These are phyloP conservation scores for Drosophila paranaensis DNA, from an alignment of 2,888 invertebrate genomes.

Conservation along the genomic window DNA sequence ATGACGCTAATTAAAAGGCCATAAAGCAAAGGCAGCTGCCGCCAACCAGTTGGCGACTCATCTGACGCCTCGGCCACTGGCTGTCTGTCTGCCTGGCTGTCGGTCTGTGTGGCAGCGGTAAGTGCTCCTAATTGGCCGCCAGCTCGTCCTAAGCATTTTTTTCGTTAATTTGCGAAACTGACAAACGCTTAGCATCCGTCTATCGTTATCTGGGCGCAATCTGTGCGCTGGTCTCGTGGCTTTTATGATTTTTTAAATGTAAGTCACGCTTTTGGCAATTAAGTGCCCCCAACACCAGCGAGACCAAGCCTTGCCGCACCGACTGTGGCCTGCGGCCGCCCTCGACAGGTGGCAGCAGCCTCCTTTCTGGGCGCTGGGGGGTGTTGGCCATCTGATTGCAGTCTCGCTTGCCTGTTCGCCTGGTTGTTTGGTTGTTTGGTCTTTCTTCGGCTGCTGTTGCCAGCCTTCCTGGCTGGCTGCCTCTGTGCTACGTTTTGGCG, in stretches of 20 bases:
- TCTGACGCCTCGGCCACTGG: constrained; percentile 31
- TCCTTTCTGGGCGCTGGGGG: constrained; percentile 46
- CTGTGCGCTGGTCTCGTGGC: constrained; percentile 66
- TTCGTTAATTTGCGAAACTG: constrained; percentile 69
- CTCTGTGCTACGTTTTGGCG: constrained; percentile 68
- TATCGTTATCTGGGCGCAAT: constrained; percentile 51
- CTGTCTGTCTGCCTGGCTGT: constrained; percentile 15
- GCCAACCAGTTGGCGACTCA: constrained; percentile 64
- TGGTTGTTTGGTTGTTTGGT: constrained; percentile 35
- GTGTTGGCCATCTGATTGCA: constrained; percentile 46
- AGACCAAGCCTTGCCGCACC: constrained; percentile 23
- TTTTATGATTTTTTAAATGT: constrained; percentile 78
- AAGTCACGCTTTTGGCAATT: constrained; percentile 82
- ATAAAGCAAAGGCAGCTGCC: constrained; percentile 53
- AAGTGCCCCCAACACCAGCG: constrained; percentile 67
- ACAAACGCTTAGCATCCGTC: constrained; percentile 60
- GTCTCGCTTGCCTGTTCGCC: constrained; percentile 26
- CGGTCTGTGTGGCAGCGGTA: constrained; percentile 31
- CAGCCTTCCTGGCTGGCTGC: constrained; percentile 47
- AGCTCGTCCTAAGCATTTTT: constrained; percentile 53
- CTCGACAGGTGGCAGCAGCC: constrained; percentile 68
- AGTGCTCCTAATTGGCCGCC: constrained; percentile 71
- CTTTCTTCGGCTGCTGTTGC: constrained; percentile 40
- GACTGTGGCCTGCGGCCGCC: constrained; percentile 63
- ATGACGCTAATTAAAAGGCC: constrained; percentile 71